Conservation (phyloP, 2,888 invertebrate genomes). For the Brachypterus glaber region DNA sequence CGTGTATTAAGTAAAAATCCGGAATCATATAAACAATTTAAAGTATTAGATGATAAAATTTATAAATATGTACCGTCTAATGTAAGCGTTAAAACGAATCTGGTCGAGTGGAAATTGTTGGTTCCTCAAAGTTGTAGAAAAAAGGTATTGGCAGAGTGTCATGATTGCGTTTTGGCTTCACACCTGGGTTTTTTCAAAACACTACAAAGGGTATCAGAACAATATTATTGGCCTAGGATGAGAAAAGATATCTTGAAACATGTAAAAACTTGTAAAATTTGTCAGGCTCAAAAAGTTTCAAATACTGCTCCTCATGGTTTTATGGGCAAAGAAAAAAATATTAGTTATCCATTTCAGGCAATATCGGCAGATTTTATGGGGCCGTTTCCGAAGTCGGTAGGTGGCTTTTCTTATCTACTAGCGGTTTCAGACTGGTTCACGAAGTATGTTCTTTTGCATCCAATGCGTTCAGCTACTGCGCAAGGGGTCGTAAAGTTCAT, state of each 20-base stretch:
- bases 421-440: too few relatives aligned
- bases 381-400: background rate
- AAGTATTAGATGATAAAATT: too few relatives aligned
- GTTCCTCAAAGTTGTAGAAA: background rate
- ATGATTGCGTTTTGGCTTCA: background rate
- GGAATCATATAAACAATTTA: too few relatives aligned
- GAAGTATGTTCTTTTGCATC: too few relatives aligned
- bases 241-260: constrained; percentile 6
- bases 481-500: background rate
- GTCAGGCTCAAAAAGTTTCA: constrained; percentile 2
- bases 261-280: constrained; percentile 6
- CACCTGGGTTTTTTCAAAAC: background rate
- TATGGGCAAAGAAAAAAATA: constrained; percentile 12
- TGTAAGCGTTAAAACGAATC: background rate
- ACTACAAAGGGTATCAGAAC: background rate
- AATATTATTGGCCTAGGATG: background rate
- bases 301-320: background rate
- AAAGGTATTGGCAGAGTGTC: background rate
- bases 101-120: background rate
- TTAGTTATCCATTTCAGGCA: constrained; percentile 10
- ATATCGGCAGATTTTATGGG: background rate
- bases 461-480: background rate
- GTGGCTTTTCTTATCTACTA: background rate
- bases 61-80: background rate
- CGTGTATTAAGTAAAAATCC: too few relatives aligned